phyloP scores from a whole-genome alignment of 2,797 vertebrate genomes.

The Gymnopithys bicolor region DNA sequence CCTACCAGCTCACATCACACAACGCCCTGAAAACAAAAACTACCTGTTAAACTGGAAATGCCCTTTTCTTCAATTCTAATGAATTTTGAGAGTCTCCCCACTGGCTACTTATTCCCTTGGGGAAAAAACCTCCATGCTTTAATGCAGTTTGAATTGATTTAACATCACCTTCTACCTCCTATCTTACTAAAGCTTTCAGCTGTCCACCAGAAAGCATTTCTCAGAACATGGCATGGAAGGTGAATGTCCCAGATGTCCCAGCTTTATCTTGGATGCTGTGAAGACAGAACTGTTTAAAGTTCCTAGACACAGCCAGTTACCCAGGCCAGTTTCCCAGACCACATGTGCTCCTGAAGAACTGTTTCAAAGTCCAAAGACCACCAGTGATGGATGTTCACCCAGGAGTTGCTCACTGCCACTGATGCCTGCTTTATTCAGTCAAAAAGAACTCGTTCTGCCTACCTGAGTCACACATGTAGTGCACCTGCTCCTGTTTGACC shows the following conservation, averaged over 20 bases:
- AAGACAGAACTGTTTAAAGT: fast-evolving
- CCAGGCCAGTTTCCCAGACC: background rate
- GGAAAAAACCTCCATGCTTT: background rate
- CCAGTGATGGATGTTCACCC: background rate
- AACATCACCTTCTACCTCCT: background rate
- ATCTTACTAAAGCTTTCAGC: background rate
- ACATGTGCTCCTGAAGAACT: fast-evolving
- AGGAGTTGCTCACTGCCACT: background rate
- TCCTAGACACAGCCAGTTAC: background rate
- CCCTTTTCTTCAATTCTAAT: background rate
- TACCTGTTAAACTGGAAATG: background rate
- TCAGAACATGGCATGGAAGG: background rate
- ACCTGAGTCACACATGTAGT: constrained; percentile 92
- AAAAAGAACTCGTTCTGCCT: background rate
- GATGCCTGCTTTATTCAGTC: fast-evolving
- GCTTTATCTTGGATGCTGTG: background rate
- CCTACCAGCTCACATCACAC: background rate
- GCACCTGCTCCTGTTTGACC: constrained; percentile 93
- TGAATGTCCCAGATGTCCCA: no score
- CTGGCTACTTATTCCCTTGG: background rate
- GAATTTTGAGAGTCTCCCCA: background rate
- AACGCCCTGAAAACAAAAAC: background rate
- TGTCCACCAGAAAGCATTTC: background rate
- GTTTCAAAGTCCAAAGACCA: background rate
- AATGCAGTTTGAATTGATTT: background rate